Evolutionary conservation across 2,888 invertebrate species (phyloP), one percentile per base, ranked within the genome.

Genomic region (Chesias legatella): DNA sequence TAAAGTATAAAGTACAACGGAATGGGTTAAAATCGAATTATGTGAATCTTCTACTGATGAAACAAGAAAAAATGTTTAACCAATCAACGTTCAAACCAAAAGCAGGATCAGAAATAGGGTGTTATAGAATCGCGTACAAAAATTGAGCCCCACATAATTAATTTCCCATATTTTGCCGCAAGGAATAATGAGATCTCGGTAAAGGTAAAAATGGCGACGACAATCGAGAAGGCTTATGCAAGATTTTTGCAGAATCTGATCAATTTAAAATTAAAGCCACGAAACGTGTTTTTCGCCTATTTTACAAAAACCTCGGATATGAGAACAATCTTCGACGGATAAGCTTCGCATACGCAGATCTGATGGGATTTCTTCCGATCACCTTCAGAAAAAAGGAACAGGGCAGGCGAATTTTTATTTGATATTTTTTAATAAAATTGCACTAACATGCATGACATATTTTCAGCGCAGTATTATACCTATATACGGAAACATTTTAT

Each of bases 241-340:
- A 85, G 86, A 86, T 81, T 80, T 45, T 70, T 77, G 73, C 76
- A 77, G 78, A 84, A 86, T 79, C 86, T 72, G 80, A 84, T 85
- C 86, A 88, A 88, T 88, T 88, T 88, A 86, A 88, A 88, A 88
- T 88, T 85, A 88, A 88, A 88, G 86, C 88, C 88, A 85, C 79
- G 79, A 86, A 88, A 88, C 88, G 88, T 88, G 88, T 88, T 88
- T 84, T 86, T 85, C 83, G 79, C 75, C 69, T 83, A 84, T 85
- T 86, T 86, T 86, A 83, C 86, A 88, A 86, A 88, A 88, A 82
- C 84, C 79, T 73, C 67, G 75, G 79, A 82, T 86, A 79, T 79
- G 71, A 52, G 79, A 75, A 81, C 84, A 85, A 86, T 88, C 86
- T 88, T 85, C 80, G 73, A 61, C 60, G 79, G 81, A 75, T 82